Evolutionary conservation across 2,888 invertebrate species (phyloP), one percentile per base, ranked within the genome.

Genomic region (Spodoptera littoralis): DNA sequence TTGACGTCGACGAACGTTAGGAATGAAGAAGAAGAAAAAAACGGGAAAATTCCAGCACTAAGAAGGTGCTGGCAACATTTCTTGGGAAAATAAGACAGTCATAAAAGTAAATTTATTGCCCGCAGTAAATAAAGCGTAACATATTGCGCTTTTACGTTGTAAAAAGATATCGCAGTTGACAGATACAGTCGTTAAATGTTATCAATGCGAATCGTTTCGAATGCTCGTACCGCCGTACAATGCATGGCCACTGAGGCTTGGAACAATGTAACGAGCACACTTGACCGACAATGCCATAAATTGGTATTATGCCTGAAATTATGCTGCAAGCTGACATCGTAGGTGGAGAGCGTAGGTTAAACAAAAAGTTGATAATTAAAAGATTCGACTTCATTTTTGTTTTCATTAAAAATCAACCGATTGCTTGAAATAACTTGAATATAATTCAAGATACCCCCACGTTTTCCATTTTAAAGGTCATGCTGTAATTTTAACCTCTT

Each of bases 31-130:
- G 36, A 36, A 36, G 36, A 36, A 36, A 36, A 36, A 36, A 36
- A 9, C 36, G 65, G 82, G 84, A 86, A 88, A 86, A 87, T 87
- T 89, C 87, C 87, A 50, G 69, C 74, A 82, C 66, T 73, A 75
- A 63, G 71, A 77, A 80, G 83, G 78, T 81, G 71, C 55, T 78
- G 53, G 80, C 73, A 83, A 81, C 78, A 84, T 88, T 88, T 86
- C 87, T 87, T 88, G 85, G 86, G 84, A 88, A 91, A 91, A 92
- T 91, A 91, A 91, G 89, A 88, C 88, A 86, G 90, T 87, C 90
- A 92, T 92, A 92, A 93, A 92, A 90, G 80, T 78, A 88, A 91
- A 91, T 93, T 93, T 93, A 93, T 92, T 69, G 86, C 85, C 83
- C 78, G 84, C 84, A 89, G 90, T 92, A 91, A 93, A 93, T 92